A percentile compares a stretch with the other conserved stretches of the same genome.
These are phyloP conservation scores for Tenrec ecaudatus DNA, from an alignment of 2,113 vertebrate genomes.

Conservation along the genomic window DNA sequence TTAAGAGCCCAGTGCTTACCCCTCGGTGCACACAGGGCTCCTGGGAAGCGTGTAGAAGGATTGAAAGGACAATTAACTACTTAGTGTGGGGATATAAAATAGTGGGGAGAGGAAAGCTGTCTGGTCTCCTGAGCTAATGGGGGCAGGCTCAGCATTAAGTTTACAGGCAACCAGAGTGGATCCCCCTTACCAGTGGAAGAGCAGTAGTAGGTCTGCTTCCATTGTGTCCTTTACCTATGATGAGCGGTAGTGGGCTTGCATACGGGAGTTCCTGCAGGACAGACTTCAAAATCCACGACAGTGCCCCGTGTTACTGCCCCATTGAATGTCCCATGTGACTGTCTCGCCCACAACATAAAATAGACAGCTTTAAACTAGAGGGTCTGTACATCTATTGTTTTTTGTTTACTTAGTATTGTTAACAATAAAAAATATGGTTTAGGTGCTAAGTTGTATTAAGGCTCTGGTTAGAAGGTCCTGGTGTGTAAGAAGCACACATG, in stretches of 20 bases:
- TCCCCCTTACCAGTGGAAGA: background rate
- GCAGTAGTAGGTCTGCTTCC: background rate
- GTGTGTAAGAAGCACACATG: background rate
- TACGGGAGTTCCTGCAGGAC: background rate
- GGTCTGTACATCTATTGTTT: background rate
- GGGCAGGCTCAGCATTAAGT: background rate
- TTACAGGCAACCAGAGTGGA: background rate
- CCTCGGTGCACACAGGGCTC: too few relatives aligned
- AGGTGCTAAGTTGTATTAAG: background rate
- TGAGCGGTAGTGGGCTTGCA: background rate
- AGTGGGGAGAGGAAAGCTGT: background rate
- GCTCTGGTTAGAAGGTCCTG: background rate
- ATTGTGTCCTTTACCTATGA: background rate
- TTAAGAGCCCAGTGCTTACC: too few relatives aligned
- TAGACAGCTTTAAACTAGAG: background rate
- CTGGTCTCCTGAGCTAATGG: background rate
- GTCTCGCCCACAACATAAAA: background rate
- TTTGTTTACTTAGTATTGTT: background rate
- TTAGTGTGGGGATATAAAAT: background rate
- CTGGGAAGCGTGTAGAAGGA: background rate
- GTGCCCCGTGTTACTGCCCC: background rate
- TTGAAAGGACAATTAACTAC: background rate
- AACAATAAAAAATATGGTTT: background rate
- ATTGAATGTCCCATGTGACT: background rate
- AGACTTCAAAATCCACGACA: background rate